A percentile compares a stretch with the other conserved stretches of the same genome.
Evolutionary conservation across 2,888 invertebrate genomes (phyloP).

Genomic region (Caenorhabditis angaria): DNA sequence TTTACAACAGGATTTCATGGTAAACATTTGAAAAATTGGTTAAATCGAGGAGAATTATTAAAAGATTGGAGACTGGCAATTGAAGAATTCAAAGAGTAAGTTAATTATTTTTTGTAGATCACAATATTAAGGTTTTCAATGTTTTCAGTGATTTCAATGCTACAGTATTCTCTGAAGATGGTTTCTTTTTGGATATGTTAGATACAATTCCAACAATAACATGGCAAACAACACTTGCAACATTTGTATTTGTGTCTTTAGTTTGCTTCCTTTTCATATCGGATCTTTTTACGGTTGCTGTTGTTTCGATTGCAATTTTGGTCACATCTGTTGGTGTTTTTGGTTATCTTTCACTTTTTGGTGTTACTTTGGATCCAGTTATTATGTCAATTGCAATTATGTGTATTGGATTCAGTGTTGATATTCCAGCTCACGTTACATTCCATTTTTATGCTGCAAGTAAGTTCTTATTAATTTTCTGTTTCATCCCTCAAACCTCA

Average conservation of each 20-base stretch:
- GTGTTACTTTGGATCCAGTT: slow-evolving; percentile 46
- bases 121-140: background rate
- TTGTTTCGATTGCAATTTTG: slow-evolving; percentile 37
- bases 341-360: slow-evolving; percentile 40
- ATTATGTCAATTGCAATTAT: slow-evolving; percentile 46
- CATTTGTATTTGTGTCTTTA: slow-evolving; percentile 39
- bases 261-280: slow-evolving; percentile 44
- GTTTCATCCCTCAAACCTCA: background rate
- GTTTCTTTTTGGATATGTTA: slow-evolving; percentile 55
- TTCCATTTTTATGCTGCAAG: slow-evolving; percentile 51
- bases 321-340: slow-evolving; percentile 44
- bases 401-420: slow-evolving; percentile 51
- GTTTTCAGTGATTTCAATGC: slow-evolving; percentile 50
- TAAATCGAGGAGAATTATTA: slow-evolving; percentile 43
- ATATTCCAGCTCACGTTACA: slow-evolving; percentile 51
- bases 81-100: slow-evolving; percentile 40
- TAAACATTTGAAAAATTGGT: slow-evolving; percentile 48
- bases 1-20: slow-evolving; percentile 59
- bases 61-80: slow-evolving; percentile 47
- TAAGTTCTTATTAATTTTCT: slow-evolving; percentile 14
- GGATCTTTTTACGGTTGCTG: slow-evolving; percentile 34
- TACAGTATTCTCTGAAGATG: slow-evolving; percentile 57
- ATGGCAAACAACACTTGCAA: slow-evolving; percentile 47
- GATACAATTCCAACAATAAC: slow-evolving; percentile 54
- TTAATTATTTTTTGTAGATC: background rate